A percentile compares a stretch with the other conserved stretches of the same genome.
Conservation (phyloP, 2,113 vertebrate genomes). For the Junco hyemalis region DNA sequence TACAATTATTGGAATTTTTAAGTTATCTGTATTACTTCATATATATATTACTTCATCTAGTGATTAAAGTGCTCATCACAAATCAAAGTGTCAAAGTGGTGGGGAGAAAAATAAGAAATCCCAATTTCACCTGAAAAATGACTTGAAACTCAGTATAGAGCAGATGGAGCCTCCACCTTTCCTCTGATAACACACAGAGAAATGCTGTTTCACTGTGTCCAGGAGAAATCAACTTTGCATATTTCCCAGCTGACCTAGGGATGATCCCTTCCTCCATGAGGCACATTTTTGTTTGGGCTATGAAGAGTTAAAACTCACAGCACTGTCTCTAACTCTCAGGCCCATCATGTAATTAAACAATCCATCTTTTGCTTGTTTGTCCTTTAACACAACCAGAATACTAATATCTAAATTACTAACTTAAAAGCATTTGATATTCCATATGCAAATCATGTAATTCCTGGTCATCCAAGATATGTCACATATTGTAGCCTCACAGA, state of each 20-base stretch:
- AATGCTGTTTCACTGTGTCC: not conserved
- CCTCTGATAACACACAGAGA: not conserved
- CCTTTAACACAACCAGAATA: not conserved
- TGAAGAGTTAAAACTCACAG: not conserved
- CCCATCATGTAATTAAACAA: not conserved
- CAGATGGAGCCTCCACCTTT: not conserved
- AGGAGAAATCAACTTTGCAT: fast-evolving
- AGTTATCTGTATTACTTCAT: not conserved
- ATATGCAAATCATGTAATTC: not conserved
- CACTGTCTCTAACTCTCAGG: not conserved
- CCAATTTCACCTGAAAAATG: no score
- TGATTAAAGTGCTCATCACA: not conserved
- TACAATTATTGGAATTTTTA: fast-evolving
- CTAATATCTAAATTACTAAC: not conserved
- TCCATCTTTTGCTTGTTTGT: not conserved
- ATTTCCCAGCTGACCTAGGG: not conserved
- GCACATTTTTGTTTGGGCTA: not conserved
- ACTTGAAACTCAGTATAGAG: not conserved
- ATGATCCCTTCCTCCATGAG: not conserved
- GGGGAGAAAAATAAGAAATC: not conserved
- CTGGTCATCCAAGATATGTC: not conserved
- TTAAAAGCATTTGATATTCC: not conserved
- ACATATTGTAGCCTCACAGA: not conserved
- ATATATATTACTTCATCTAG: not conserved
- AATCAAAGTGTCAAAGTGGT: not conserved